phyloP scores from a whole-genome alignment of 2,797 vertebrate genomes.

The Miichthys miiuy region DNA sequence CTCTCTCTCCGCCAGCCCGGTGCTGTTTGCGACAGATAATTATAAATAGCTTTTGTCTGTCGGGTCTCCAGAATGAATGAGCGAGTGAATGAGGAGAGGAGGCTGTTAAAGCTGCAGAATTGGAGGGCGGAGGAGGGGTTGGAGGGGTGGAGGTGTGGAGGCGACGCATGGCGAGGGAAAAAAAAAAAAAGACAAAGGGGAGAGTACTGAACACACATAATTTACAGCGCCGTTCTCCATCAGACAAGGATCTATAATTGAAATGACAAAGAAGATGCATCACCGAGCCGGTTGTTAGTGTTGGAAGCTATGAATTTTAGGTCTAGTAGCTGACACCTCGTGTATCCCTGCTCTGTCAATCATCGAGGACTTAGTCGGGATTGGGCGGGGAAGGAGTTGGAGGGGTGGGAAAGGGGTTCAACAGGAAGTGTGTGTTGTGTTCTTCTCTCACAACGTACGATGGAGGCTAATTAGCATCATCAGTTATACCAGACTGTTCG shows the following conservation, averaged over 20 bases:
- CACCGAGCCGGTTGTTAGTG: slow-evolving; percentile 77
- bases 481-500: neutral
- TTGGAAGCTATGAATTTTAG: slow-evolving; percentile 81
- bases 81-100: slow-evolving; percentile 40
- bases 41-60: slow-evolving; percentile 73
- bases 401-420: slow-evolving; percentile 2
- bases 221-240: slow-evolving; percentile 79
- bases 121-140: neutral
- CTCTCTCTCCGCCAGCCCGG: neutral
- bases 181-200: slow-evolving; percentile 41
- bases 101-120: slow-evolving; percentile 40
- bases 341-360: slow-evolving; percentile 67
- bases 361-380: slow-evolving; percentile 45
- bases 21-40: slow-evolving; percentile 71
- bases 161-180: neutral
- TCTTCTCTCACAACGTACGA: neutral
- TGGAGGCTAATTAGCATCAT: slow-evolving; percentile 16
- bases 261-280: slow-evolving; percentile 91
- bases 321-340: slow-evolving; percentile 63
- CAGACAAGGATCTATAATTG: slow-evolving; percentile 89
- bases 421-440: slow-evolving; percentile 11
- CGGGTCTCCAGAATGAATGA: slow-evolving; percentile 57
- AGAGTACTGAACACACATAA: slow-evolving; percentile 70
- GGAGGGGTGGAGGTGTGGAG: neutral
- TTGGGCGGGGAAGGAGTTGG: neutral